These are phyloP conservation scores for Chrysotoxum bicinctum DNA, from an alignment of 2,888 invertebrate species.

Conservation along the genomic window DNA sequence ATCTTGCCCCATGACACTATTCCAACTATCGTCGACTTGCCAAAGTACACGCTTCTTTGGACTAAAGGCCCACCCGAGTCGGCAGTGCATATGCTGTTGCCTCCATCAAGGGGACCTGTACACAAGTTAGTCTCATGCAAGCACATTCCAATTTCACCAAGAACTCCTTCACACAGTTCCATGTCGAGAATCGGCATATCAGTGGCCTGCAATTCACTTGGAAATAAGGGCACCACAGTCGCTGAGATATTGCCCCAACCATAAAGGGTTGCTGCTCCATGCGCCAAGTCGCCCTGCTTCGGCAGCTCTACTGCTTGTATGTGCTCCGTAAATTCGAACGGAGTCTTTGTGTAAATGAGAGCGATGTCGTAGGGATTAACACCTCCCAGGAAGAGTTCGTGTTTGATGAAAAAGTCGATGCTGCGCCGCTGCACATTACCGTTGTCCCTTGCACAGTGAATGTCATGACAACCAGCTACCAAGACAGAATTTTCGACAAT, in stretches of 20 bases:
- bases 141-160: slow-evolving; percentile 77
- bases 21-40: slow-evolving; percentile 79
- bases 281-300: slow-evolving; percentile 75
- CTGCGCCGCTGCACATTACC: slow-evolving; percentile 76
- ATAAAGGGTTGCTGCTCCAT: slow-evolving; percentile 79
- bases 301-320: slow-evolving; percentile 79
- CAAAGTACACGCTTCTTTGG: slow-evolving; percentile 74
- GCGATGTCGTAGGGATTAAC: slow-evolving; percentile 80
- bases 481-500: slow-evolving; percentile 77
- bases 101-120: slow-evolving; percentile 79
- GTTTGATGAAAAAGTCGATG: slow-evolving; percentile 78
- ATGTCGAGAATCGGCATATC: slow-evolving; percentile 79
- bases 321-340: slow-evolving; percentile 76
- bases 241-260: slow-evolving; percentile 81
- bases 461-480: slow-evolving; percentile 79
- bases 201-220: slow-evolving; percentile 75
- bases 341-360: slow-evolving; percentile 78
- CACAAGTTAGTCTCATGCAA: slow-evolving; percentile 80
- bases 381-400: slow-evolving; percentile 79
- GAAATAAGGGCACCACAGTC: slow-evolving; percentile 77
- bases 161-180: slow-evolving; percentile 77
- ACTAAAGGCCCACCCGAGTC: slow-evolving; percentile 80
- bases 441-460: slow-evolving; percentile 74
- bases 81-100: slow-evolving; percentile 79
- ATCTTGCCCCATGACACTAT: slow-evolving; percentile 83